phyloP scores from a whole-genome alignment of 2,888 invertebrate genomes.

The Boloria euphrosyne region DNA sequence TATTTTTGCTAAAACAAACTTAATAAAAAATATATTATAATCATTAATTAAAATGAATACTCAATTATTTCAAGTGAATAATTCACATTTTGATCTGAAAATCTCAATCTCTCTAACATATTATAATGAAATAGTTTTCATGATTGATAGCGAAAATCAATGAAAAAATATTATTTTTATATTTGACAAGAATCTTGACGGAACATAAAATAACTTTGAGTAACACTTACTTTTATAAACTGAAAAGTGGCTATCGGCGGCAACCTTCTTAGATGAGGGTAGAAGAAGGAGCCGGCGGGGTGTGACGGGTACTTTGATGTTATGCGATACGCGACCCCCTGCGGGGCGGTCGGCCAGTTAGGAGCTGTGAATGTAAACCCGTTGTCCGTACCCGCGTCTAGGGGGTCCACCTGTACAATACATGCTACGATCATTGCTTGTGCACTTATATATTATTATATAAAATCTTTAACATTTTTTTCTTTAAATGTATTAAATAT shows the following conservation, averaged over 20 bases:
- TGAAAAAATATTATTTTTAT: too few relatives aligned
- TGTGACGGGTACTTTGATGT: conserved; percentile 94
- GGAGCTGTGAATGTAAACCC: conserved; percentile 98
- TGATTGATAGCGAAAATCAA: too few relatives aligned
- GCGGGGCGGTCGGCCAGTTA: conserved; percentile 96
- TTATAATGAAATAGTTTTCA: too few relatives aligned
- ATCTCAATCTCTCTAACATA: too few relatives aligned
- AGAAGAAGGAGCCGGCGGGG: conserved; percentile 97
- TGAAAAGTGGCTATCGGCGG: conserved; percentile 95
- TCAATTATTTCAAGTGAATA: too few relatives aligned
- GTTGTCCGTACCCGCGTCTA: conserved; percentile 97
- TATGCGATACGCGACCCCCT: conserved; percentile 93
- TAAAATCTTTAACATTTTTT: too few relatives aligned
- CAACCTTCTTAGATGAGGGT: conserved; percentile 92
- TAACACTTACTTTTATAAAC: conserved; percentile 89
- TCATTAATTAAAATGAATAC: background rate
- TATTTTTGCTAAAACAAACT: background rate
- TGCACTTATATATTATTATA: too few relatives aligned
- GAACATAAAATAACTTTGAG: too few relatives aligned
- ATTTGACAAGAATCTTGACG: too few relatives aligned
- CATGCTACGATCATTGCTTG: too few relatives aligned
- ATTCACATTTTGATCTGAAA: too few relatives aligned
- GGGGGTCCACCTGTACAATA: conserved; percentile 87
- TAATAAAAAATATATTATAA: background rate
- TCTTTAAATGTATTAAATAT: too few relatives aligned